Percentiles rank a stretch among this genome's conserved stretches.
Conservation (phyloP, 2,797 vertebrate species). For the Falco cherrug region DNA sequence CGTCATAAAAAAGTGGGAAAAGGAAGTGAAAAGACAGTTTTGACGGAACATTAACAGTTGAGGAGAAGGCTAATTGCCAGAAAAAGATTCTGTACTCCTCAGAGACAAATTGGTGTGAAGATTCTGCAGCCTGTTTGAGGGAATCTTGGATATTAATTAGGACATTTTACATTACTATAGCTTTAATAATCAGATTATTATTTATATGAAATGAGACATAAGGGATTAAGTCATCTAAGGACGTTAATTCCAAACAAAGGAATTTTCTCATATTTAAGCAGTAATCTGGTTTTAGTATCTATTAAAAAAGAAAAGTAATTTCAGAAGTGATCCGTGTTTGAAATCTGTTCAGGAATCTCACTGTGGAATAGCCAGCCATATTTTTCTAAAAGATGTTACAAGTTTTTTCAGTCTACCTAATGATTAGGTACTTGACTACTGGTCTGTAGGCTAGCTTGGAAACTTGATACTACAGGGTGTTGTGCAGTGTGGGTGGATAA, state of each 20-base stretch:
- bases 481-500: background rate
- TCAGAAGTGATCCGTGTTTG: accelerated
- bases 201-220: background rate
- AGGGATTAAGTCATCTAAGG: background rate
- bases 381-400: background rate
- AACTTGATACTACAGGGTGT: background rate
- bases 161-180: background rate
- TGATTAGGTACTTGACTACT: background rate
- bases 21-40: background rate
- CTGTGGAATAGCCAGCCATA: background rate
- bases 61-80: background rate
- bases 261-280: background rate
- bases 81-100: background rate
- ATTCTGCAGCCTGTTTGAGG: background rate
- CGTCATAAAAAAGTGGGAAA: background rate
- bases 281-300: background rate
- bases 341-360: background rate
- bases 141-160: background rate
- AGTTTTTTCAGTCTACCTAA: background rate
- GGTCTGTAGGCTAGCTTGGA: background rate
- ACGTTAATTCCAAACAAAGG: background rate
- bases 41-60: background rate
- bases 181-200: background rate
- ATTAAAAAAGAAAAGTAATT: background rate
- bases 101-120: background rate